phyloP scores from a whole-genome alignment of 2,797 vertebrate genomes.

The Gallinago solitaria region DNA sequence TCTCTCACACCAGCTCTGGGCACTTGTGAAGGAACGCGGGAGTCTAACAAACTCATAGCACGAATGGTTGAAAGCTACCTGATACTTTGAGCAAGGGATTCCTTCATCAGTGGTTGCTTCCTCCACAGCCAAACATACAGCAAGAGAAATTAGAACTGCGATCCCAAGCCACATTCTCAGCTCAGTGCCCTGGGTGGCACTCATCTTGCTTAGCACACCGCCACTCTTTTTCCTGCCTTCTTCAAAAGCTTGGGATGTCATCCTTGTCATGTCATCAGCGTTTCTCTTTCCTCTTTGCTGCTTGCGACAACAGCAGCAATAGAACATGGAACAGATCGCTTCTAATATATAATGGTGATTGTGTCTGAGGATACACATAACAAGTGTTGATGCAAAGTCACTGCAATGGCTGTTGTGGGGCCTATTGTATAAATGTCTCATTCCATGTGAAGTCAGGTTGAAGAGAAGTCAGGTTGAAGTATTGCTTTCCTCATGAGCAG shows the following conservation, averaged over 20 bases:
- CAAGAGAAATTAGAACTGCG: conserved; percentile 45
- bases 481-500: not conserved
- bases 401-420: not conserved
- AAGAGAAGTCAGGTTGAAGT: not conserved
- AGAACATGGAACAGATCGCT: not conserved
- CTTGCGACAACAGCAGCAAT: not conserved
- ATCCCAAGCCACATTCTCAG: conserved; percentile 72
- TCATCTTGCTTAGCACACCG: not conserved
- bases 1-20: conserved; percentile 91
- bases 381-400: not conserved
- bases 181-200: not conserved
- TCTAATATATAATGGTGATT: conserved; percentile 36
- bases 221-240: conserved; percentile 35
- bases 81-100: conserved; percentile 80
- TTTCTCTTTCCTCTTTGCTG: conserved; percentile 23
- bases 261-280: not conserved
- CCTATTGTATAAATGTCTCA: conserved; percentile 28
- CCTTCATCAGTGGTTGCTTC: conserved; percentile 46
- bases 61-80: conserved; percentile 84
- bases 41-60: conserved; percentile 91
- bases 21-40: conserved; percentile 77
- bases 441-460: not conserved
- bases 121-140: conserved; percentile 14
- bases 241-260: conserved; percentile 76
- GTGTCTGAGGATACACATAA: conserved; percentile 57